Evolutionary conservation across 1,140 invertebrate genomes (phyloP).

Genomic region (Drosophila oshimai): DNA sequence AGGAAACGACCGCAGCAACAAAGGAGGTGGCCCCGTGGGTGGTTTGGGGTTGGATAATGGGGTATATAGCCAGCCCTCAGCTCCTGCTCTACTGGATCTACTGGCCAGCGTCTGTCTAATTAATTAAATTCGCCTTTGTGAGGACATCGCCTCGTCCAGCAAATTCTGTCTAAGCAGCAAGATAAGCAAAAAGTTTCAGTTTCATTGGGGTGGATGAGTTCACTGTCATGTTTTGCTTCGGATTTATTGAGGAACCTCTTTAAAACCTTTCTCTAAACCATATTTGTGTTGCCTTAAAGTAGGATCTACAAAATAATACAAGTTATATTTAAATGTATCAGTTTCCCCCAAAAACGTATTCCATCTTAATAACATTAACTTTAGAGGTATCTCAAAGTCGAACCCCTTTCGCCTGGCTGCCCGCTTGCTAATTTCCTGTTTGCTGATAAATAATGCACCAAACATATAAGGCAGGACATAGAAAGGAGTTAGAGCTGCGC

Average conservation of each 20-base stretch:
- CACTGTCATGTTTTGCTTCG: too few relatives aligned
- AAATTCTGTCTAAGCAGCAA: conserved; percentile 66
- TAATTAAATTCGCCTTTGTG: conserved; percentile 75
- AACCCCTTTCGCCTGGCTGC: not conserved
- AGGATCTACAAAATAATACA: too few relatives aligned
- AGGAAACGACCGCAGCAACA: conserved; percentile 37
- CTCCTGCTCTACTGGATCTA: not conserved
- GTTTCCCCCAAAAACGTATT: too few relatives aligned
- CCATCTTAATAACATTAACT: too few relatives aligned
- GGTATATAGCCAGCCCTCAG: conserved; percentile 4
- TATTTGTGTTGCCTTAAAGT: too few relatives aligned
- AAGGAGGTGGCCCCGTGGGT: not conserved
- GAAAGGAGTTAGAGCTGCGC: conserved; percentile 25
- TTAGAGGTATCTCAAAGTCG: not conserved
- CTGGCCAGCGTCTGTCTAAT: conserved; percentile 52
- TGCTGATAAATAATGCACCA: conserved; percentile 74
- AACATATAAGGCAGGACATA: conserved; percentile 6
- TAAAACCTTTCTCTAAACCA: too few relatives aligned
- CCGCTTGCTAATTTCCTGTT: conserved; percentile 73
- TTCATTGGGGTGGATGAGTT: not conserved
- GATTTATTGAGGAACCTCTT: too few relatives aligned
- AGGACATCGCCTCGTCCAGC: conserved; percentile 45
- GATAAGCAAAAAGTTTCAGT: conserved; percentile 65
- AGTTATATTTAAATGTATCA: not conserved
- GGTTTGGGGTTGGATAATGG: conserved; percentile 7